Percentiles rank a stretch among this genome's conserved stretches.
Conservation (phyloP, 2,113 vertebrate genomes). For the Shinisaurus crocodilurus region DNA sequence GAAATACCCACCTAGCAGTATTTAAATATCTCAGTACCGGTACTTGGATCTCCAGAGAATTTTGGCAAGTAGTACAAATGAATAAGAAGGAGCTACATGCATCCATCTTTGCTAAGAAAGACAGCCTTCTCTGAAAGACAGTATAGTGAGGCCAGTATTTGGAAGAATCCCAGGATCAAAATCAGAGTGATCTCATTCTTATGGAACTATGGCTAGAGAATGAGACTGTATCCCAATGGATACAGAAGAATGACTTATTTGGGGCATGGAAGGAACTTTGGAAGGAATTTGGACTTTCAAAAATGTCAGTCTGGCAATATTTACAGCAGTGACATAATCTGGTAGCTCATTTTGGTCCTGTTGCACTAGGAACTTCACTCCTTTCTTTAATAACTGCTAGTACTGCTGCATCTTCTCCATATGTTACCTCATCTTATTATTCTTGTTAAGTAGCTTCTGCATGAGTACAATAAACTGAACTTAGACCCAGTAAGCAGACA, state of each 20-base stretch:
- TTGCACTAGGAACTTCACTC: not conserved
- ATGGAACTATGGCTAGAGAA: not conserved
- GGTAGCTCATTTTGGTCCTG: not conserved
- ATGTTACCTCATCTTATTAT: not conserved
- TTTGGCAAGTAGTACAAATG: not conserved
- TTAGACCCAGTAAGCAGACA: not conserved
- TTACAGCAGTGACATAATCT: not conserved
- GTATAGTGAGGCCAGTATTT: not conserved
- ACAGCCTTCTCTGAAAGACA: not conserved
- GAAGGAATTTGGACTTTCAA: not conserved
- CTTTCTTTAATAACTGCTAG: not conserved
- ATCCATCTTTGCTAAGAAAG: not conserved
- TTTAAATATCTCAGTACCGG: not conserved
- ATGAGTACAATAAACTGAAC: not conserved
- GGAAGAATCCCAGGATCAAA: not conserved
- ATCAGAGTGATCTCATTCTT: not conserved
- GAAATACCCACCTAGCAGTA: too few relatives aligned
- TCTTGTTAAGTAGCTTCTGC: not conserved
- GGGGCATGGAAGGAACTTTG: not conserved
- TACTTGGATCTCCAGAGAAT: not conserved
- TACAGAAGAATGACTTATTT: not conserved
- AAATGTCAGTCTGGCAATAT: not conserved
- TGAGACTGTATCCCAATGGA: not conserved
- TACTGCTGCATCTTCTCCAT: not conserved
- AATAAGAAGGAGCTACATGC: not conserved